These are phyloP conservation scores for Corvus cornix DNA, from an alignment of 2,113 vertebrate genomes.

Conservation along the genomic window DNA sequence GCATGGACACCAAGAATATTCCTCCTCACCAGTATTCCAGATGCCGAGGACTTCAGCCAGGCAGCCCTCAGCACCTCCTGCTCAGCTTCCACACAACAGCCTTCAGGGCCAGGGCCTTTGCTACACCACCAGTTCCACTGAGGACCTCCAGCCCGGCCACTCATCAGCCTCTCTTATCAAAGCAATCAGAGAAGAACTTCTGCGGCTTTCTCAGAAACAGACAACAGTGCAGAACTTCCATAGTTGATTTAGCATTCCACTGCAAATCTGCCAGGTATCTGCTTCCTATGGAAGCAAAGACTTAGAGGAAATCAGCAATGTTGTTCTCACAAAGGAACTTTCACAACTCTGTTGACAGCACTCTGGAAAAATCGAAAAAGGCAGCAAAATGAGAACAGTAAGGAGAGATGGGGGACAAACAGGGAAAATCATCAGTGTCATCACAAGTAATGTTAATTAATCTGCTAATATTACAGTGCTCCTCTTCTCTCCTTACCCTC, in stretches of 20 bases:
- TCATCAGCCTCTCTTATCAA: constrained; percentile 98
- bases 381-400: background rate
- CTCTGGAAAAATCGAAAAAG: constrained; percentile 11
- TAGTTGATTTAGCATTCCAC: constrained; percentile 79
- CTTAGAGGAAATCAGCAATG: constrained; percentile 48
- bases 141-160: constrained; percentile 88
- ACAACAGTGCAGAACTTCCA: constrained; percentile 87
- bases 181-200: constrained; percentile 96
- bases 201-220: constrained; percentile 97
- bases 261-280: constrained; percentile 67
- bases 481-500: constrained; percentile 24
- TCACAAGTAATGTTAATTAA: background rate
- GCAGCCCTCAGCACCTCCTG: constrained; percentile 82
- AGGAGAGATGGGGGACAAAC: background rate
- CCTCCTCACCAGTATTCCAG: constrained; percentile 86
- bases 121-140: constrained; percentile 83
- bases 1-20: constrained; percentile 84
- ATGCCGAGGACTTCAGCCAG: constrained; percentile 83
- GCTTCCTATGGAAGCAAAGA: constrained; percentile 83
- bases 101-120: constrained; percentile 77
- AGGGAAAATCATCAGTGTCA: background rate
- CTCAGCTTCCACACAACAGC: constrained; percentile 75
- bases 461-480: constrained; percentile 7
- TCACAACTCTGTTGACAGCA: background rate
- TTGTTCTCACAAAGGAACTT: constrained; percentile 29